Evolutionary conservation across 2,888 invertebrate genomes (phyloP).

Genomic region (Pyrgus malvae): DNA sequence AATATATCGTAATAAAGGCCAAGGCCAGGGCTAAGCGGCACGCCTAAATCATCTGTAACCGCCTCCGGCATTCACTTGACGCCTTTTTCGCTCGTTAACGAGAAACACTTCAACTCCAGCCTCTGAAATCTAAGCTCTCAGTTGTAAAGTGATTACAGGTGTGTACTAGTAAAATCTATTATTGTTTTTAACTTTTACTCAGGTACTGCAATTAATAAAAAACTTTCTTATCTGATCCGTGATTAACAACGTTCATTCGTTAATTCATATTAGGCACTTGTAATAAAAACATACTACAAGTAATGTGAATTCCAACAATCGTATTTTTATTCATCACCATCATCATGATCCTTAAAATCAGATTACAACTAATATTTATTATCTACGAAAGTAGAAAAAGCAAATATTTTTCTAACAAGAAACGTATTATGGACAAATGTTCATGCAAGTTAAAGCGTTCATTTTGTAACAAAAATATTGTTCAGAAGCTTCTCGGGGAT

Average conservation of each 20-base stretch:
- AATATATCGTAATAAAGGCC: not conserved
- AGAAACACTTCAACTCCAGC: constrained; percentile 16
- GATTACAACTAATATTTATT: no score
- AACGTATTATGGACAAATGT: no score
- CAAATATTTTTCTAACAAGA: no score
- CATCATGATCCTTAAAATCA: no score
- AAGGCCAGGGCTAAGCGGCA: not conserved
- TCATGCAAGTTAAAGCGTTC: not conserved
- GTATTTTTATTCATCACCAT: no score
- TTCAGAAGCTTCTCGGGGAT: constrained; percentile 58
- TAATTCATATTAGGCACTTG: no score
- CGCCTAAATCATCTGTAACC: not conserved
- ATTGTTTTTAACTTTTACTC: constrained; percentile 15
- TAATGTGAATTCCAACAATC: no score
- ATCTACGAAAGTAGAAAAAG: no score
- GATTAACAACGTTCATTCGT: no score
- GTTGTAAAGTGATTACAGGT: constrained; percentile 19
- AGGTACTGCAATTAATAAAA: no score
- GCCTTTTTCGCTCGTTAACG: constrained; percentile 21
- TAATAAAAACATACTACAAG: no score
- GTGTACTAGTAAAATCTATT: constrained; percentile 11
- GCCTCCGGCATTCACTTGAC: constrained; percentile 14
- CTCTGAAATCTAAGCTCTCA: constrained; percentile 21
- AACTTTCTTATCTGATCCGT: no score
- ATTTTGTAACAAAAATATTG: constrained; percentile 54